phyloP scores from a whole-genome alignment of 2,113 vertebrate genomes.

The Casuarius casuarius region DNA sequence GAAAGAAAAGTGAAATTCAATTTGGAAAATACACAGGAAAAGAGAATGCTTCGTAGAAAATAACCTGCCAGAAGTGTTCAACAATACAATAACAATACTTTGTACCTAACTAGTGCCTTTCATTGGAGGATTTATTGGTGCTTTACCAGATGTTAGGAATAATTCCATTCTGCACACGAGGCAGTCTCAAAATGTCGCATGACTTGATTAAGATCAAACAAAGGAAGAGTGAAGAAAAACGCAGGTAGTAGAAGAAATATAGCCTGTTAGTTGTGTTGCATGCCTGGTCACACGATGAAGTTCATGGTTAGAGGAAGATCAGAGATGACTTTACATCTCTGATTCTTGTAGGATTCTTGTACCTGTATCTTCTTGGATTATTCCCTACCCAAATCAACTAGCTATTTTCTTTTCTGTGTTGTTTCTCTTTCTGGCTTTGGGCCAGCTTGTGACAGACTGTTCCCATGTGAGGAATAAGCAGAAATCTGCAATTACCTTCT shows the following conservation, averaged over 20 bases:
- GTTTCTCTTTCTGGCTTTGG: background rate
- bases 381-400: fast-evolving
- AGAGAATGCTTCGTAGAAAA: background rate
- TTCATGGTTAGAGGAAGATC: background rate
- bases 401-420: background rate
- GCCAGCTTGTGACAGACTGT: background rate
- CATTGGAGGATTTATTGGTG: background rate
- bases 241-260: background rate
- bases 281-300: background rate
- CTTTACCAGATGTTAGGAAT: background rate
- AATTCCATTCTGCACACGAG: background rate
- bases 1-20: background rate
- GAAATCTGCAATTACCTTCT: background rate
- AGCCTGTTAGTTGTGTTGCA: background rate
- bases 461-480: background rate
- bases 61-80: background rate
- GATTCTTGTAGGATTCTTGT: background rate
- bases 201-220: background rate
- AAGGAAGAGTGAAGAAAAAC: background rate
- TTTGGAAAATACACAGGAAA: background rate
- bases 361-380: background rate
- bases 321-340: background rate
- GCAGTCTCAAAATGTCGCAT: background rate
- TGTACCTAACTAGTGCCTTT: background rate
- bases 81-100: background rate